Conservation (phyloP, 2,797 vertebrate species). For the Okamejei kenojei region DNA sequence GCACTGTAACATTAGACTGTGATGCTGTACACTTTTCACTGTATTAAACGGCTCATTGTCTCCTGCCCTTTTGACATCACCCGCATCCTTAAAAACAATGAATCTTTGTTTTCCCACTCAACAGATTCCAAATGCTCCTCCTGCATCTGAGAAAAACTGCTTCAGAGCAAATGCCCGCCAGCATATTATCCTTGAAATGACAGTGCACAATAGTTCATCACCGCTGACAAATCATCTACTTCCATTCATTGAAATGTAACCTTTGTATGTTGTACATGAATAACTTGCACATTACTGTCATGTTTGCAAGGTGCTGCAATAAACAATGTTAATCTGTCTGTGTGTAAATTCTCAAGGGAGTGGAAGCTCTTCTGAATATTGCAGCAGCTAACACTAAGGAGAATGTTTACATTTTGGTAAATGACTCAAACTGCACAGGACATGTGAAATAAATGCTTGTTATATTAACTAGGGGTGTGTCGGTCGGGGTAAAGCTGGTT, state of each 20-base stretch:
- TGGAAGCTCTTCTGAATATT: too few species aligned
- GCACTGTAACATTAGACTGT: not conserved
- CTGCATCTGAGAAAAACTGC: slow-evolving; percentile 83
- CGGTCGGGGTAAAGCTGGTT: too few species aligned
- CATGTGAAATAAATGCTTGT: too few species aligned
- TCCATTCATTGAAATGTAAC: not conserved
- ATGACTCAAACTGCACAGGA: too few species aligned
- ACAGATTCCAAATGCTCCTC: slow-evolving; percentile 81
- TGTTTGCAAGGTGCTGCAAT: too few species aligned
- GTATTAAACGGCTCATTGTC: too few species aligned
- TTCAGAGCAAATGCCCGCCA: slow-evolving; percentile 65
- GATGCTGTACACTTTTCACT: too few species aligned
- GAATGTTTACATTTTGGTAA: too few species aligned
- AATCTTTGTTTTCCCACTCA: slow-evolving; percentile 42
- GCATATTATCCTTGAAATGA: slow-evolving; percentile 76
- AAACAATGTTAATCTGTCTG: too few species aligned
- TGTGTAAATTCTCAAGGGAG: too few species aligned
- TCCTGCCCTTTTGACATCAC: not conserved
- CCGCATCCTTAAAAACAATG: not conserved
- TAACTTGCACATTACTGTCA: not conserved
- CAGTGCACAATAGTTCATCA: not conserved
- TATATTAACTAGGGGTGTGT: too few species aligned
- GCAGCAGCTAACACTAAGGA: too few species aligned
- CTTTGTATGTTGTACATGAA: not conserved
- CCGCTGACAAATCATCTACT: not conserved